Evolutionary conservation across 2,888 invertebrate genomes (phyloP), one percentile per base, ranked within the genome.

Genomic region (Dilophus febrilis): DNA sequence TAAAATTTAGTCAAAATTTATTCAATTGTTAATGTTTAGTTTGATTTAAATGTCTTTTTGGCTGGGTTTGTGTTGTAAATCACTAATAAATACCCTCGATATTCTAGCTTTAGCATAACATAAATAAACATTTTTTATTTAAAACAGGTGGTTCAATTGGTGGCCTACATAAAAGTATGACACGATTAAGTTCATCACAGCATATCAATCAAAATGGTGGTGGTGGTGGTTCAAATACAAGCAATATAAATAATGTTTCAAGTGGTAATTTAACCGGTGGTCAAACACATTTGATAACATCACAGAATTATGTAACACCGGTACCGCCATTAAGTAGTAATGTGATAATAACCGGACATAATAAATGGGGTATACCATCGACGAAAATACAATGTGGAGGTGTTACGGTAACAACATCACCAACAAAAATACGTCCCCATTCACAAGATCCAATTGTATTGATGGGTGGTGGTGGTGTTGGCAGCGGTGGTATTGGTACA

Each of bases 101-200:
- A n/a, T n/a, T n/a, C n/a, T n/a, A n/a, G n/a, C n/a, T n/a, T n/a
- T n/a, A n/a, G n/a, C n/a, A n/a, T n/a, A n/a, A n/a, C n/a, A n/a
- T n/a, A n/a, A n/a, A n/a, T n/a, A n/a, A n/a, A n/a, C n/a, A n/a
- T n/a, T n/a, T n/a, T n/a, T n/a, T n/a, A n/a, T n/a, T n/a, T n/a
- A n/a, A n/a, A n/a, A n/a, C n/a, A n/a, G n/a, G n/a, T n/a, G 79
- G 80, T 13, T 80, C 80, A 1, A 77, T 81, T 12, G 79, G 80
- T 8, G 83, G 82, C 1, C 65, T 83, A 4, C 82, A 83, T 56
- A 83, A 82, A 56, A 83, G 83, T 55, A 82, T 84, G 82, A 83
- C 83, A 8, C 70, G 82, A 30, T 57, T 84, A 44, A 81, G 81
- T 44, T 80, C 80, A 12, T 81, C 81, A 31, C 80, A 83, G 54